A percentile compares a stretch with the other conserved stretches of the same genome.
Conservation (phyloP, 2,113 vertebrate genomes). For the Tachuris rubrigastra region DNA sequence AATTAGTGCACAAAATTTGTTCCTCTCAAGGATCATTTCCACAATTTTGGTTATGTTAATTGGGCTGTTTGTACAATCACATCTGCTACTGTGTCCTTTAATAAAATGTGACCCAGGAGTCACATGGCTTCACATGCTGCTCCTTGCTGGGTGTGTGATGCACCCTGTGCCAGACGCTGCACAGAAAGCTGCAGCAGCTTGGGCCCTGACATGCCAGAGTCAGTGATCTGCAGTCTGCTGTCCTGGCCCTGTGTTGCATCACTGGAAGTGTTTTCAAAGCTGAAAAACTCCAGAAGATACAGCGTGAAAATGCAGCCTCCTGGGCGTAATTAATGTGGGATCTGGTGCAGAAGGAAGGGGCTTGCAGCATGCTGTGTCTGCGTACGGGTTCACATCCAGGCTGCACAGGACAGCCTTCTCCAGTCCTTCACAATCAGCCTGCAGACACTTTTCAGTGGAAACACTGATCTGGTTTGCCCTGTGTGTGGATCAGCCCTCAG, state of each 20-base stretch:
- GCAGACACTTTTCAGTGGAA: neutral
- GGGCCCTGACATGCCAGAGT: neutral
- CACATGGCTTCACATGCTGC: rapidly evolving
- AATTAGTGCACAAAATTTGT: neutral
- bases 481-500: rapidly evolving
- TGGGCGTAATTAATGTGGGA: neutral
- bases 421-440: neutral
- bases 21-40: neutral
- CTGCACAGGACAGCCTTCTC: neutral
- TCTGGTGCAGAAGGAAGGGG: neutral
- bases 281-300: neutral
- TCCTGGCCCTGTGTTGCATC: neutral
- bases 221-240: neutral
- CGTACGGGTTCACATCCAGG: rapidly evolving
- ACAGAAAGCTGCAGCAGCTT: neutral
- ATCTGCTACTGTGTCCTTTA: neutral
- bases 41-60: neutral
- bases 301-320: rapidly evolving
- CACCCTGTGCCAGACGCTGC: neutral
- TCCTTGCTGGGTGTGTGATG: neutral
- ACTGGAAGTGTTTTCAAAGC: neutral
- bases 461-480: neutral
- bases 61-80: neutral
- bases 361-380: rapidly evolving
- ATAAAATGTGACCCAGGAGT: neutral